Evolutionary conservation across 2,113 vertebrate genomes (phyloP).

Genomic region (Sminthopsis crassicaudata): DNA sequence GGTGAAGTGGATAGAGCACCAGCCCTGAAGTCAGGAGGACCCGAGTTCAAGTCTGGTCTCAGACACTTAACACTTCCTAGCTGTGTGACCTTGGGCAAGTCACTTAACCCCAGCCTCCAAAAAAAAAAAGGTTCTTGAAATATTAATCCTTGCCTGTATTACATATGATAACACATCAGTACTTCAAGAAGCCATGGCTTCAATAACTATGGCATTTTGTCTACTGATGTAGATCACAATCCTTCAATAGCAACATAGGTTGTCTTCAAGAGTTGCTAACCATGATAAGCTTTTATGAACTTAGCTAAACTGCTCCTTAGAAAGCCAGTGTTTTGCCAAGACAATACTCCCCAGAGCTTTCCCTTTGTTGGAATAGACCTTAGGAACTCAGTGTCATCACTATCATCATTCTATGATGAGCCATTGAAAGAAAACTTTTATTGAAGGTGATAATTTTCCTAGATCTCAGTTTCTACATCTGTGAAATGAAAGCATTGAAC

Average conservation of each 20-base stretch:
- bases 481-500: background rate
- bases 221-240: background rate
- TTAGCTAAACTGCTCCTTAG: background rate
- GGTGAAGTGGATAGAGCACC: too few relatives aligned
- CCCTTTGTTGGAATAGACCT: background rate
- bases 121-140: background rate
- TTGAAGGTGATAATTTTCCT: background rate
- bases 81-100: too few relatives aligned
- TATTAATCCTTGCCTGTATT: background rate
- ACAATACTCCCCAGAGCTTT: background rate
- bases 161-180: background rate
- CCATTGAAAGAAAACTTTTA: background rate
- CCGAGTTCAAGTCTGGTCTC: too few relatives aligned
- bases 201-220: background rate
- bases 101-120: too few relatives aligned
- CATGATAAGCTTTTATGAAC: background rate
- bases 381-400: background rate
- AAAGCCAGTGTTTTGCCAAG: background rate
- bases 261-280: background rate
- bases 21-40: too few relatives aligned
- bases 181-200: background rate
- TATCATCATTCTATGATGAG: background rate
- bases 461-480: background rate
- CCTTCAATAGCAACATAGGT: background rate
- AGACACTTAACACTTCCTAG: too few relatives aligned